Evolutionary conservation across 2,888 invertebrate genomes (phyloP), one percentile per base, ranked within the genome.

Genomic region (Ectropis crepuscularia): DNA sequence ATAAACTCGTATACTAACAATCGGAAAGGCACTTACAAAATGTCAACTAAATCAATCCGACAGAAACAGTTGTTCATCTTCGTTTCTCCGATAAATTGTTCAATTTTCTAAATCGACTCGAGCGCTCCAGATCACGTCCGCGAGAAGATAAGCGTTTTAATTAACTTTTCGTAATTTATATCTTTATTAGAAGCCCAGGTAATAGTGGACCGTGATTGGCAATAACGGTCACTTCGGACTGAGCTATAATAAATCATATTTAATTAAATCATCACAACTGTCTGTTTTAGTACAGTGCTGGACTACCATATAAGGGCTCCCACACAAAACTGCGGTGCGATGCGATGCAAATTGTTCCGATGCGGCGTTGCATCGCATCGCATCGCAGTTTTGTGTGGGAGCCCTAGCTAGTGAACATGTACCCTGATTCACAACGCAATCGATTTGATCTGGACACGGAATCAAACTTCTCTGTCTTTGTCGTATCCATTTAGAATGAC

Each of bases 121-220:
- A 74, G 75, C 76, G 70, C 72, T 63, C 64, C 67, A 64, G 72
- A 74, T 78, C 79, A 74, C 76, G 75, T 78, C 77, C 81, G 76
- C 80, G 80, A 64, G 71, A 61, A 81, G 90, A 89, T 89, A 89
- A 89, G 82, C 83, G 81, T 85, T 90, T 90, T 92, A 92, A 91
- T 91, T 89, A 90, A 89, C 82, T 89, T 90, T 89, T 87, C 81
- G 85, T 88, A 87, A 90, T 89, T 90, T 90, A 92, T 91, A 89
- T 89, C 89, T 91, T 86, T 88, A 91, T 90, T 89, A 88, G 82
- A 85, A 76, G 82, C 79, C 68, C 69, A 73, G 78, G 80, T 87
- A 88, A 87, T 86, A 83, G 88, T 70, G 67, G 77, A 74, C 73
- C 84, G 81, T 85, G 89, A 89, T 90, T 87, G 88, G 81, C 83